Evolutionary conservation across 2,888 invertebrate genomes (phyloP), one percentile per base, ranked within the genome.

Genomic region (Strigamia maritima): DNA sequence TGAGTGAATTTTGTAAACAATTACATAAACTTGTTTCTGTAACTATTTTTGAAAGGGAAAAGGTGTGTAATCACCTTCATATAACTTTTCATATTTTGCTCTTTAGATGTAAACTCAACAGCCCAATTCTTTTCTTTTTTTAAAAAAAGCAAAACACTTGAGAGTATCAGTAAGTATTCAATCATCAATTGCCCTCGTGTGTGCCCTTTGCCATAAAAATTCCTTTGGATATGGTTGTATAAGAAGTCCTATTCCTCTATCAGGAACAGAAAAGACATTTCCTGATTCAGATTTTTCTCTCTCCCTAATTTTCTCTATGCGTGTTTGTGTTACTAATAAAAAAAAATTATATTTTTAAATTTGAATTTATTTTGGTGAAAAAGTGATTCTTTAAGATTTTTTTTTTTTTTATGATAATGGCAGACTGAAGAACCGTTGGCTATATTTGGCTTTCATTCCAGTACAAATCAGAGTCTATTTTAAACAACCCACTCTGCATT

Each of bases 61-160:
- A 19, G 54, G n/a, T 19, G 19, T 54, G n/a, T 19, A 54, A 54
- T 54, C 19, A 54, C 19, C 54, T 19, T 19, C 19, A 19, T 54
- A n/a, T 54, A 19, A 54, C 54, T 54, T 54, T 54, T 54, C 54
- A 54, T n/a, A n/a, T 35, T 54, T 54, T 54, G 54, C 54, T 54
- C 54, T 54, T 54, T 54, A 54, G 54, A 54, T 54, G 54, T 54
- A 54, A 54, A 54, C 54, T 54, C 54, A 54, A 54, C 54, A 54
- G 54, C 54, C 54, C 54, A 54, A 54, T 19, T 54, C 19, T n/a
- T 22, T 22, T 14, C 2, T 44, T 54, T 54, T 3, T 31, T 31
- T 31, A 31, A 35, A 44, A 54, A 22, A 54, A 54, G 54, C 54
- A 54, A 54, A 54, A 54, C 54, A 54, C 54, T 54, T 54, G 54